Base-by-base conservation (phyloP, 92 coral and sea anemone species). In the Isaurus tuberculatus region DNA sequence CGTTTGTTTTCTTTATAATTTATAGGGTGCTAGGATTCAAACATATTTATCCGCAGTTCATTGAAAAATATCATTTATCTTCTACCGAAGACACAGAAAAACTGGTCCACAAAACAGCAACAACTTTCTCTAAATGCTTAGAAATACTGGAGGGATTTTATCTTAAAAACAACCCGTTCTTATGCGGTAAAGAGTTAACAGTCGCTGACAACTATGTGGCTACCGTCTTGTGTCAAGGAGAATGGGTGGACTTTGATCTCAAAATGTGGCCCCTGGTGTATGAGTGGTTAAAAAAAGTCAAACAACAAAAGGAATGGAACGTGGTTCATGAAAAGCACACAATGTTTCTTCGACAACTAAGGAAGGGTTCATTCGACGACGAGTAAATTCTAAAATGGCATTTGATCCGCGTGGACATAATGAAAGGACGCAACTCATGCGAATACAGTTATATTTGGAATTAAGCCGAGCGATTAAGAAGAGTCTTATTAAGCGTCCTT, bases 141-240 rank as follows among this genome's bases (percentile, higher is more conserved):
- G 98, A 95, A 64, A 49, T 77, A 23, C 44, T 93, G 11, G 98
- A 95, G 37, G 87, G 60, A 34, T 85, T 81, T 69, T 93, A 93
- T 81, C 90, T 95, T 17, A 55, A 70, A 40, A 80, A 64, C 22
- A 67, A 85, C 25, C 90, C 93, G 23, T 95, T 81, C 68, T 11
- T 95, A 15, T 95, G 98, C 65, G 97, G 97, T 49, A 65, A 83
- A 29, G 93, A 77, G 60, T 77, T 89, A 25, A 95, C 95, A 4
- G 80, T 95, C 15, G 98, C 97, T 0, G 98, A 95, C 43, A 89
- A 83, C 14, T 95, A 95, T 66, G 95, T 88, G 13, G 98, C 97
- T 25, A 84, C 97, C 0, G 79, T 95, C 14, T 31, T 95, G 23
- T 73, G 92, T 36, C 98, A 95, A 63, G 86, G 89, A 20, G 98